Evolutionary conservation across 23 tunicate genomes (phyloP).

Genomic region (Trididemnum nubilum): DNA sequence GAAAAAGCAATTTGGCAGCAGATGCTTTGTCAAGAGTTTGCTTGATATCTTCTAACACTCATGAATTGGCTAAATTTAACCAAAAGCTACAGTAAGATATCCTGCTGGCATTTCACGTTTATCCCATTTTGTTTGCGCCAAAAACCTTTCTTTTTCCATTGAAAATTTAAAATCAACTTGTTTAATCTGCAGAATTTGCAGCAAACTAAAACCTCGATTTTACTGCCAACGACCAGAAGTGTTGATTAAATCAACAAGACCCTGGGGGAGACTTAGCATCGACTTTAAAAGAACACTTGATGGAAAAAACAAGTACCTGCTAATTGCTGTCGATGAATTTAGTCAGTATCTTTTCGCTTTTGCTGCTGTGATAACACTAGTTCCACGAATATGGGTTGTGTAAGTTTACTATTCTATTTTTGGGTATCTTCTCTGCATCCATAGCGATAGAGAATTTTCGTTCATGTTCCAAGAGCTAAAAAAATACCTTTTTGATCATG

Average conservation of each 20-base stretch:
- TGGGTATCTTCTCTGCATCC: not conserved
- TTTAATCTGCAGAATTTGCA: not conserved
- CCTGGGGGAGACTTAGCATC: not conserved
- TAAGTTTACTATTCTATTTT: no score
- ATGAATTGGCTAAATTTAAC: no score
- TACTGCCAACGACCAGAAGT: not conserved
- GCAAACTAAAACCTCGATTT: not conserved
- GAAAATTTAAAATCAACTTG: not conserved
- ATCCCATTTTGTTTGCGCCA: not conserved
- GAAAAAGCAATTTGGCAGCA: not conserved
- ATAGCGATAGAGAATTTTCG: not conserved
- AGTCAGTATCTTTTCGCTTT: not conserved
- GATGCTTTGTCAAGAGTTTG: not conserved
- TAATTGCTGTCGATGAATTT: not conserved
- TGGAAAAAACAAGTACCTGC: not conserved
- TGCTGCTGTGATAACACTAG: no score
- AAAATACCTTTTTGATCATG: not conserved
- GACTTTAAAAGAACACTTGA: not conserved
- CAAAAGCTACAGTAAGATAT: no score
- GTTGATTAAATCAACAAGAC: not conserved
- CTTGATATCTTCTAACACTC: not conserved
- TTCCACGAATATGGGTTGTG: no score
- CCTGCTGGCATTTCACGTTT: no score
- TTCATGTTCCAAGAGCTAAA: not conserved
- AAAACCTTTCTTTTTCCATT: not conserved